Conservation (phyloP, 2,888 invertebrate genomes). For the Apotomis betuletana region DNA sequence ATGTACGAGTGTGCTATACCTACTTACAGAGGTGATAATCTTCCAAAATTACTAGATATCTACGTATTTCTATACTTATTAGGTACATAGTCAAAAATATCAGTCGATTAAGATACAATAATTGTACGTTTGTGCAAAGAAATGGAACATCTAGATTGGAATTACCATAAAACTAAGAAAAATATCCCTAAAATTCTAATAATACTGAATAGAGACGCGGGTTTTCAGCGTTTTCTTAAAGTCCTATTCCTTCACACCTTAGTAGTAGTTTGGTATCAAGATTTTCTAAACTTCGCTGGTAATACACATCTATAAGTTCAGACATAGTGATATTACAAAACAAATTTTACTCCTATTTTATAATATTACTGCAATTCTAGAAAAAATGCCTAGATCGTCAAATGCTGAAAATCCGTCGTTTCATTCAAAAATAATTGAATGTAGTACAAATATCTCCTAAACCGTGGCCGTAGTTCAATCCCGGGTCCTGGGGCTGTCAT, state of each 20-base stretch:
- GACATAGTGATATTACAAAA: too few species aligned
- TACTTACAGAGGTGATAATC: not conserved
- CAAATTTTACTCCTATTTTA: too few species aligned
- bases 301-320: too few species aligned
- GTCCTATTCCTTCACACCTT: too few species aligned
- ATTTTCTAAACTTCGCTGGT: too few species aligned
- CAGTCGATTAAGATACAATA: slow-evolving; percentile 18
- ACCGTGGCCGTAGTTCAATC: not conserved
- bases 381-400: too few species aligned
- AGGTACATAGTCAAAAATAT: slow-evolving; percentile 10
- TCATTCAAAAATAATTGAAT: not conserved
- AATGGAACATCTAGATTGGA: slow-evolving; percentile 1
- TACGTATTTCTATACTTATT: slow-evolving; percentile 6
- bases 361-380: too few species aligned
- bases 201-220: not conserved
- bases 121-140: slow-evolving; percentile 11
- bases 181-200: not conserved
- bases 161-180: slow-evolving; percentile 1
- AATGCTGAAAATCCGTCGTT: not conserved
- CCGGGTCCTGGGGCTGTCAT: not conserved
- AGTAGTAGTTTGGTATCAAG: too few species aligned
- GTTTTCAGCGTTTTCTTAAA: not conserved
- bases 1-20: slow-evolving; percentile 2
- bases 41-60: not conserved
- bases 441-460: not conserved